Percentiles rank a stretch among this genome's conserved stretches.
phyloP scores from a whole-genome alignment of 2,797 vertebrate species.

The Oreonectes daqikongensis region DNA sequence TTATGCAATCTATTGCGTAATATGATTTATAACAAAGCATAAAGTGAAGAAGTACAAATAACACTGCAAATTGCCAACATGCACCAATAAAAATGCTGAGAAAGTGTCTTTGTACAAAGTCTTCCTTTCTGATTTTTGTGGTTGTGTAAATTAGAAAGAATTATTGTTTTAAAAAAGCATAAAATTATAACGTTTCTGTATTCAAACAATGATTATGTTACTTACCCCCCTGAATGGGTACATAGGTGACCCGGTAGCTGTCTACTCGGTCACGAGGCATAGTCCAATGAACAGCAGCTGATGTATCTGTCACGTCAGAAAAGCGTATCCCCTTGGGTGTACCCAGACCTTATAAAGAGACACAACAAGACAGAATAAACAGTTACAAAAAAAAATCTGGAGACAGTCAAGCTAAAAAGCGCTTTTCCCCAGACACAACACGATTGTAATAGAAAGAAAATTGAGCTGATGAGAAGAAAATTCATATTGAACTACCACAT shows the following conservation, averaged over 20 bases:
- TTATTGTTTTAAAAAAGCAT: not conserved
- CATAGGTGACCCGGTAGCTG: constrained; percentile 84
- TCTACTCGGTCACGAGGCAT: constrained; percentile 81
- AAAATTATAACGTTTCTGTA: not conserved
- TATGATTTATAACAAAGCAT: constrained; percentile 25
- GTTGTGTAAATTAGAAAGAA: too few species aligned
- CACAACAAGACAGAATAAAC: too few species aligned
- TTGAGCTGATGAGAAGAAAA: constrained; percentile 27
- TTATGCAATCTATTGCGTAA: constrained; percentile 33
- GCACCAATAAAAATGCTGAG: not conserved
- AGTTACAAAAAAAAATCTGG: too few species aligned
- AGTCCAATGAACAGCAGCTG: constrained; percentile 86
- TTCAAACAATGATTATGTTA: not conserved
- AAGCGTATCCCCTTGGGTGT: constrained; percentile 88
- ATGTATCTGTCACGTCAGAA: constrained; percentile 89
- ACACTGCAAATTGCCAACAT: constrained; percentile 6
- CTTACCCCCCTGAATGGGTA: constrained; percentile 87
- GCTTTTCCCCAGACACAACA: too few species aligned
- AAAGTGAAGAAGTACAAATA: constrained; percentile 36
- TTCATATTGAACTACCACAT: constrained; percentile 47
- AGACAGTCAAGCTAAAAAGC: too few species aligned
- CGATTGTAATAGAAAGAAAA: too few species aligned
- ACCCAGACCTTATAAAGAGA: constrained; percentile 80
- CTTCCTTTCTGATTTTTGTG: not conserved
- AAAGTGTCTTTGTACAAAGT: constrained; percentile 4